phyloP scores from a whole-genome alignment of 2,797 vertebrate species.

The Cercopithecus petaurista region DNA sequence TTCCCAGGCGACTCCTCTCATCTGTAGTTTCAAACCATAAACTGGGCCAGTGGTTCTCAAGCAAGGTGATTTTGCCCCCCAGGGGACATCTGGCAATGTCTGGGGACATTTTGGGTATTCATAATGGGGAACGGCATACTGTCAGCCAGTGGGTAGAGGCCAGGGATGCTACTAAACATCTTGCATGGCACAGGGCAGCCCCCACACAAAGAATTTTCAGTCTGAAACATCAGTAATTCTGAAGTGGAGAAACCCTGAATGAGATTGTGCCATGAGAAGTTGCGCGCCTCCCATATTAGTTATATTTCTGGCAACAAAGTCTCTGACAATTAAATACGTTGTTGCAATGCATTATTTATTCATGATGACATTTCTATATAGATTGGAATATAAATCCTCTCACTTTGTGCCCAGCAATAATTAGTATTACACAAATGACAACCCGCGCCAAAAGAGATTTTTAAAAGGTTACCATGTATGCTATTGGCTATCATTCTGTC shows the following conservation, averaged over 20 bases:
- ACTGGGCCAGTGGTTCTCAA: neutral
- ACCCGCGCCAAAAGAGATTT: neutral
- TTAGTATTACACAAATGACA: constrained; percentile 31
- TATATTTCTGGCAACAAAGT: neutral
- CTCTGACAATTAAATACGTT: constrained; percentile 12
- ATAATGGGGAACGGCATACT: neutral
- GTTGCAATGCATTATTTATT: constrained; percentile 57
- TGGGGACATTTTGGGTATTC: neutral
- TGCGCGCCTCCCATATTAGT: neutral
- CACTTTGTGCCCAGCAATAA: constrained; percentile 14
- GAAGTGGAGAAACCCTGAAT: neutral
- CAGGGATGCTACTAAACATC: neutral
- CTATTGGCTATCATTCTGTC: neutral
- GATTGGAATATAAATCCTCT: constrained; percentile 51
- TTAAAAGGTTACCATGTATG: constrained; percentile 5
- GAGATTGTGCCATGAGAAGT: neutral
- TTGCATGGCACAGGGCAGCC: neutral
- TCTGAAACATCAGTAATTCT: neutral
- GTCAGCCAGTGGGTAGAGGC: neutral
- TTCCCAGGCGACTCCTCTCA: neutral
- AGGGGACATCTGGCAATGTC: neutral
- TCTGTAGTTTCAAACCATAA: neutral
- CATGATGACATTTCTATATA: constrained; percentile 55
- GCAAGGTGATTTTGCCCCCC: neutral
- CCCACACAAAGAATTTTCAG: neutral